Evolutionary conservation across 1,140 invertebrate species (phyloP).

Genomic region (Trichogramma pretiosum): DNA sequence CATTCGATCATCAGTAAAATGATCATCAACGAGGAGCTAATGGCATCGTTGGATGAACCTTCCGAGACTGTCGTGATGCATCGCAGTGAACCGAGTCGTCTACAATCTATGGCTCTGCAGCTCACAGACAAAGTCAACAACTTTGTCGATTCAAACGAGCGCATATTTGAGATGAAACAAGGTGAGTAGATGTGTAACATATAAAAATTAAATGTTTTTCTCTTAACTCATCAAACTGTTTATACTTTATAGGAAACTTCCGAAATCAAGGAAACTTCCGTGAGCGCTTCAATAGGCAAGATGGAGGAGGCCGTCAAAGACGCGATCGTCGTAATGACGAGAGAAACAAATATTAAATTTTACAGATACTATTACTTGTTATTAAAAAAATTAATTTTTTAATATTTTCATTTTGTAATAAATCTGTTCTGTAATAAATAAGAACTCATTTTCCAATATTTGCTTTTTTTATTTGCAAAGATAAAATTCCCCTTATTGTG

Average conservation of each 20-base stretch:
- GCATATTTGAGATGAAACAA: slow-evolving; percentile 84
- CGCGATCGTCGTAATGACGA: slow-evolving; percentile 44
- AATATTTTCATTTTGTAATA: too few species aligned
- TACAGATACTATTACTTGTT: not conserved
- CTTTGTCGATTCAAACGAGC: slow-evolving; percentile 93
- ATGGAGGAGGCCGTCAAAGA: slow-evolving; percentile 44
- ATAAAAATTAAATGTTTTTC: too few species aligned
- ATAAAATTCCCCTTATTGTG: too few species aligned
- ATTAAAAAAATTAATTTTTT: not conserved
- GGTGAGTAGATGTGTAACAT: slow-evolving; percentile 93
- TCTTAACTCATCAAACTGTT: slow-evolving; percentile 70
- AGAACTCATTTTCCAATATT: too few species aligned
- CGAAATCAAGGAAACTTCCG: slow-evolving; percentile 48
- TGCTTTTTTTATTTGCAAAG: too few species aligned
- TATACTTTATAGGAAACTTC: slow-evolving; percentile 45
- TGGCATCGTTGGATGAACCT: slow-evolving; percentile 96
- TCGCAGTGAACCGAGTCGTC: slow-evolving; percentile 89
- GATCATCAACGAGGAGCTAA: slow-evolving; percentile 98
- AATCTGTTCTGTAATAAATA: too few species aligned
- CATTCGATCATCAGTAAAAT: slow-evolving; percentile 98
- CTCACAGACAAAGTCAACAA: slow-evolving; percentile 88
- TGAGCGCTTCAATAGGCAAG: slow-evolving; percentile 46
- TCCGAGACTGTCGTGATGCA: slow-evolving; percentile 97
- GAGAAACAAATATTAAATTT: slow-evolving; percentile 33
- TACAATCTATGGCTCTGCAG: slow-evolving; percentile 92